Percentiles rank a stretch among this genome's conserved stretches.
Conservation (phyloP, 1,140 invertebrate genomes). For the Pygmarrhopalites habei region DNA sequence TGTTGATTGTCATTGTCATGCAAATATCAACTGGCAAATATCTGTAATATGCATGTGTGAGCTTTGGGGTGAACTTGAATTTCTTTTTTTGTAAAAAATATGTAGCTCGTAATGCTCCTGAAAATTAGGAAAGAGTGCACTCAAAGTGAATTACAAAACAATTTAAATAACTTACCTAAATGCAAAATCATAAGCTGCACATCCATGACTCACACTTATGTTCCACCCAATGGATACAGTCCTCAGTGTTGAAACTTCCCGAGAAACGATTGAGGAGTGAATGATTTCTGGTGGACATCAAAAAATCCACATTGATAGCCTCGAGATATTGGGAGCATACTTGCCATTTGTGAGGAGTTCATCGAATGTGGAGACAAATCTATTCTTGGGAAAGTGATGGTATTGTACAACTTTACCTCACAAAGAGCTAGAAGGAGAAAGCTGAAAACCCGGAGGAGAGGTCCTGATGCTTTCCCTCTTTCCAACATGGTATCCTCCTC, state of each 20-base stretch:
- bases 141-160: too few relatives aligned
- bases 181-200: constrained; percentile 35
- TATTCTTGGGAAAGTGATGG: constrained; percentile 28
- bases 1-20: too few relatives aligned
- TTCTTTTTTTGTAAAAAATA: too few relatives aligned
- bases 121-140: too few relatives aligned
- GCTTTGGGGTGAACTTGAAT: too few relatives aligned
- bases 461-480: constrained; percentile 23
- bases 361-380: constrained; percentile 23
- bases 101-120: too few relatives aligned
- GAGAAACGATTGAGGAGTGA: background rate
- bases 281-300: background rate
- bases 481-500: background rate
- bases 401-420: constrained; percentile 32
- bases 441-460: constrained; percentile 19
- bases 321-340: constrained; percentile 23
- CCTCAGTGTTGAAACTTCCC: constrained; percentile 25
- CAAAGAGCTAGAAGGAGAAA: constrained; percentile 27
- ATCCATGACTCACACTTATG: constrained; percentile 22
- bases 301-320: constrained; percentile 1
- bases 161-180: too few relatives aligned
- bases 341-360: constrained; percentile 25
- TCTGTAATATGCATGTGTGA: too few relatives aligned
- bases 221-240: constrained; percentile 32
- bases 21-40: too few relatives aligned